These are phyloP conservation scores for Drosophila melanica DNA, from an alignment of 1,140 invertebrate genomes.

Conservation along the genomic window DNA sequence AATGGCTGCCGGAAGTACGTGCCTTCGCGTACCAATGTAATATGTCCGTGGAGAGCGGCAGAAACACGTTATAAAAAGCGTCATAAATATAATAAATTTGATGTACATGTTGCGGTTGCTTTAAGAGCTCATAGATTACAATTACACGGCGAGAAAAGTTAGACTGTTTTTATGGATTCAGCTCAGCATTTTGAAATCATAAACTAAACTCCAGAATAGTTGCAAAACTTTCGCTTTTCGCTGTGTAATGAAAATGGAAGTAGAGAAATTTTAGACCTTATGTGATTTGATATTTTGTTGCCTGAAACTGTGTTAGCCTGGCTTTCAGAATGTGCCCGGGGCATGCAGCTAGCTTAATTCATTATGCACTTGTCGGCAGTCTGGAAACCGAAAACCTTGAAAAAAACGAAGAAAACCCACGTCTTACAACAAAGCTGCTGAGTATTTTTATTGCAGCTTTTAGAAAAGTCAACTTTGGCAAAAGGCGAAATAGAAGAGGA, in stretches of 20 bases:
- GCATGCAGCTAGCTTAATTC: slow-evolving; percentile 12
- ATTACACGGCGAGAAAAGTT: no score
- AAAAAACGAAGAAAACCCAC: slow-evolving; percentile 6
- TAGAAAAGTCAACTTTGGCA: slow-evolving; percentile 5
- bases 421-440: not conserved
- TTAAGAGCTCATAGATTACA: not conserved
- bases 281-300: not conserved
- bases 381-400: not conserved
- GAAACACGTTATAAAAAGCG: not conserved
- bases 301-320: slow-evolving; percentile 27
- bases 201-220: no score
- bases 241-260: no score
- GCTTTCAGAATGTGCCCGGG: slow-evolving; percentile 4
- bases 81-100: slow-evolving; percentile 1
- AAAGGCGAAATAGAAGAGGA: not conserved
- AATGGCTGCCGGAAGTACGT: slow-evolving; percentile 23
- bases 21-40: slow-evolving; percentile 1
- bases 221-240: no score
- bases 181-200: no score
- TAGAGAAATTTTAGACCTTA: not conserved
- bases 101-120: not conserved
- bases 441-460: slow-evolving; percentile 5
- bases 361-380: slow-evolving; percentile 27
- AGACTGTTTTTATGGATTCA: no score
- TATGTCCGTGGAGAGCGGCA: not conserved